Evolutionary conservation across 2,113 vertebrate genomes (phyloP), one percentile per base, ranked within the genome.

Genomic region (Synchiropus splendidus): DNA sequence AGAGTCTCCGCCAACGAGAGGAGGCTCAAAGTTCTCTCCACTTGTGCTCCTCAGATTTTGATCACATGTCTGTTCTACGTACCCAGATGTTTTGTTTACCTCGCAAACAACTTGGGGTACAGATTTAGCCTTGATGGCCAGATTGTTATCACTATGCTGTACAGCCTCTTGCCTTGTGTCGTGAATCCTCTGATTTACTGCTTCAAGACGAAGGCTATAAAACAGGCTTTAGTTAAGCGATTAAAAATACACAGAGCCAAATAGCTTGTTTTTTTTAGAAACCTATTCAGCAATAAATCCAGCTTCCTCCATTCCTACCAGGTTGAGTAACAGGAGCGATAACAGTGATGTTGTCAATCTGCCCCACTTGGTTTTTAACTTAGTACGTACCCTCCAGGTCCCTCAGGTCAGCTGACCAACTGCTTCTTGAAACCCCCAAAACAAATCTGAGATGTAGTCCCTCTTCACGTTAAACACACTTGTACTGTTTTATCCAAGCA

Each of bases 171-270:
- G 9, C 78, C 78, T 44, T 58, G 72, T 16, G 58, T 67, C 10
- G 21, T 80, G 4, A 80, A 82, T 38, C 82, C 82, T 6, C 6
- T 78, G 2, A 78, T 83, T 21, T 80, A 75, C 43, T 75, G 67
- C 33, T 73, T 80, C 4, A 76, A 67, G 60, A 81, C 73, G 5
- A 65, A 80, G 13, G 71, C 77, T 2, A 73, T 83, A 9, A 82
- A 77, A 57, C 34, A 74, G 0, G 52, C 36, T 14, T 49, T 85
- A 16, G 31, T 40, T 0, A 48, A 14, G 14, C 70, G 54, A 30
- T 37, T 64, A 9, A 74, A 46, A 30, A 54, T 31, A 0, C 58
- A 32, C 11, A 54, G 35, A 42, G 31, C 63, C 5, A 39, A n/a
- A n/a, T n/a, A n/a, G n/a, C n/a, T n/a, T n/a, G n/a, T n/a, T n/a